phyloP scores from a whole-genome alignment of 1,140 invertebrate species.

The Bombus breviceps region DNA sequence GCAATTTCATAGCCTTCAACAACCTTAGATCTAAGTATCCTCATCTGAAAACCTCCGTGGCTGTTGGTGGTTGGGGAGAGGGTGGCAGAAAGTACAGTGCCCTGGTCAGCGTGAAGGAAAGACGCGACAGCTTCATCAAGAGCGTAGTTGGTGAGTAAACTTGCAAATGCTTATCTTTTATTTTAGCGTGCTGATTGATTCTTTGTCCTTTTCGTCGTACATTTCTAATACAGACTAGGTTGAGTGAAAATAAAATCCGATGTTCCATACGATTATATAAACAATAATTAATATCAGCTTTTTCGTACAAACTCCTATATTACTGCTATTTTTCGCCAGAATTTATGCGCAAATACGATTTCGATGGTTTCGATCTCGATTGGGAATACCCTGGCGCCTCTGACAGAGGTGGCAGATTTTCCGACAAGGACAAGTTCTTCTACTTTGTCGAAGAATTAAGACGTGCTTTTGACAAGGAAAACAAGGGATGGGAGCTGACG shows the following conservation, averaged over 20 bases:
- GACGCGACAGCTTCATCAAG: slow-evolving; percentile 88
- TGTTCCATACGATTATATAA: background rate
- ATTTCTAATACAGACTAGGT: too few species aligned
- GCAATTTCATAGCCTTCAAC: slow-evolving; percentile 93
- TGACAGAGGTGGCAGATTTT: slow-evolving; percentile 91
- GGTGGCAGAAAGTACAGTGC: slow-evolving; percentile 93
- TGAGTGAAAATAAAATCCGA: background rate
- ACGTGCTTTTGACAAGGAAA: slow-evolving; percentile 89
- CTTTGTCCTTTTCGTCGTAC: background rate
- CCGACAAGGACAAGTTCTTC: slow-evolving; percentile 92
- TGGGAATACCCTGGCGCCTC: slow-evolving; percentile 95
- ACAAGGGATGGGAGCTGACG: slow-evolving; percentile 92
- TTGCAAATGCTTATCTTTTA: too few species aligned
- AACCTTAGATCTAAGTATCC: slow-evolving; percentile 88
- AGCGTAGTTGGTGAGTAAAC: slow-evolving; percentile 87
- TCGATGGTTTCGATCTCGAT: slow-evolving; percentile 93
- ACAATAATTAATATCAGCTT: background rate
- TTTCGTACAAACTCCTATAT: background rate
- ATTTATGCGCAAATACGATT: slow-evolving; percentile 90
- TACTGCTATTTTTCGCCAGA: slow-evolving; percentile 74
- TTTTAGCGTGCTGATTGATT: too few species aligned
- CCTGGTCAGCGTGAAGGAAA: slow-evolving; percentile 87
- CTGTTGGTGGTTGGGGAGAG: slow-evolving; percentile 94
- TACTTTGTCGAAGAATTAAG: slow-evolving; percentile 92
- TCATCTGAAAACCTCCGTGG: slow-evolving; percentile 89